Conservation (phyloP, 2,888 invertebrate genomes). For the Metellina segmentata region DNA sequence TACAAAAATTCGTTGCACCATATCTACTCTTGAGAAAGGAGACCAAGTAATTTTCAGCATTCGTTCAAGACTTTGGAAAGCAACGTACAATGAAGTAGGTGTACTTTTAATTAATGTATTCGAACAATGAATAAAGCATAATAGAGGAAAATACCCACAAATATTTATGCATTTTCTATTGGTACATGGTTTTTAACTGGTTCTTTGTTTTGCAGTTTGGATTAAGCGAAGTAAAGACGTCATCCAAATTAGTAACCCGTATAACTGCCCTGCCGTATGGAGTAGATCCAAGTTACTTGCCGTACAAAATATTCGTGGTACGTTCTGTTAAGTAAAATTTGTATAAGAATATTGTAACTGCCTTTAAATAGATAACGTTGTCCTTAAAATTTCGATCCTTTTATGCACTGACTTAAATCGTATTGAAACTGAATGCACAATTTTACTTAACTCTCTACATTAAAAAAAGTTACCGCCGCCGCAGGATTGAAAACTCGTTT, state of each 20-base stretch:
- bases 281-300: constrained; percentile 83
- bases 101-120: constrained; percentile 51
- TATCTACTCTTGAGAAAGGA: constrained; percentile 87
- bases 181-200: not conserved
- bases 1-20: constrained; percentile 88
- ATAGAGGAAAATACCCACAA: not conserved
- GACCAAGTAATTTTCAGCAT: constrained; percentile 87
- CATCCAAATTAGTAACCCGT: constrained; percentile 88
- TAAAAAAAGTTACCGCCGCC: too few species aligned
- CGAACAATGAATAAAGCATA: not conserved
- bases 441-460: too few species aligned
- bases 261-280: constrained; percentile 88
- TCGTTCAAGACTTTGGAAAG: constrained; percentile 89
- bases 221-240: constrained; percentile 83
- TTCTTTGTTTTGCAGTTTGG: constrained; percentile 51
- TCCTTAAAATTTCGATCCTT: too few species aligned
- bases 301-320: constrained; percentile 63
- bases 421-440: too few species aligned
- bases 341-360: too few species aligned
- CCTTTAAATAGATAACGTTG: too few species aligned
- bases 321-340: not conserved
- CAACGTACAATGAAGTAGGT: constrained; percentile 87
- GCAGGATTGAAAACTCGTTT: too few species aligned
- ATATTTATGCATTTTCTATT: not conserved
- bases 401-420: too few species aligned